A percentile compares a stretch with the other conserved stretches of the same genome.
Conservation (phyloP, 2,888 invertebrate species). For the Merodon equestris region DNA sequence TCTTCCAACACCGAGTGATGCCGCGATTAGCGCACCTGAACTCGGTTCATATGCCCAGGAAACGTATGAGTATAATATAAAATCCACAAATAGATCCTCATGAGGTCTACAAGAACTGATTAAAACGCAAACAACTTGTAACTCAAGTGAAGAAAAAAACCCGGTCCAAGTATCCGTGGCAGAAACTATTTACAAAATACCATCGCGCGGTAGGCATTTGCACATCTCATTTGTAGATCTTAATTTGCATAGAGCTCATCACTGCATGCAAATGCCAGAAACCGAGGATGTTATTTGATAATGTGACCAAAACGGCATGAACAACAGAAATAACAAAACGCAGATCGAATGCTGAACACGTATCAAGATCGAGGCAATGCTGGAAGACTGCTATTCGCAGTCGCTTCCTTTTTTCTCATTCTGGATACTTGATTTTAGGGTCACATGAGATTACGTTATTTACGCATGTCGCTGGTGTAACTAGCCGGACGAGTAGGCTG, state of each 20-base stretch:
- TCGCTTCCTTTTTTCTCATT: conserved; percentile 24
- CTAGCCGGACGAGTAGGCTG: neutral
- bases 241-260: conserved; percentile 60
- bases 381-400: conserved; percentile 29
- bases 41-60: too few species aligned
- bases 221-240: conserved; percentile 51
- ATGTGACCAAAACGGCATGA: conserved; percentile 23
- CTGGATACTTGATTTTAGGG: too few species aligned
- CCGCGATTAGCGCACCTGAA: too few species aligned
- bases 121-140: too few species aligned
- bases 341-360: conserved; percentile 59
- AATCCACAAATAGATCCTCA: too few species aligned
- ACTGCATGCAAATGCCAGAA: conserved; percentile 49
- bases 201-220: conserved; percentile 46
- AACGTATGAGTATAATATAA: too few species aligned
- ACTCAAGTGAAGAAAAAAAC: too few species aligned
- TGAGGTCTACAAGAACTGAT: too few species aligned
- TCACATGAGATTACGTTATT: neutral
- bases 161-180: neutral
- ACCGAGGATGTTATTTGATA: conserved; percentile 39
- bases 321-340: conserved; percentile 13
- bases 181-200: conserved; percentile 42
- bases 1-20: too few species aligned
- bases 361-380: conserved; percentile 63
- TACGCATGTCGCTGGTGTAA: neutral